Percentiles rank a stretch among this genome's conserved stretches.
phyloP scores from a whole-genome alignment of 2,797 vertebrate species.

The Pristis pectinata region DNA sequence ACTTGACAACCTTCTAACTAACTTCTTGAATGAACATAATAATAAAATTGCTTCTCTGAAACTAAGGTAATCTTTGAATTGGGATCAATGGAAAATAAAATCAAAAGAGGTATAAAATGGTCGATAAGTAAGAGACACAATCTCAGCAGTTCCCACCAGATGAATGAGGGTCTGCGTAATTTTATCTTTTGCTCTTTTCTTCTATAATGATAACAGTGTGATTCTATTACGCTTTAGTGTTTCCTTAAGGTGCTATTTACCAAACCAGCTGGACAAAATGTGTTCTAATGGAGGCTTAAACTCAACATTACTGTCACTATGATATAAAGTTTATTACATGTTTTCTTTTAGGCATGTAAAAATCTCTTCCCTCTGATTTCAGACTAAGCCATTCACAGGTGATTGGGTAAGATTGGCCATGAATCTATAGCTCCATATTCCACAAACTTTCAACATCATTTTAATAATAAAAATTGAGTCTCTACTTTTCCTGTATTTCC shows the following conservation, averaged over 20 bases:
- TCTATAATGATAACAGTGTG: neutral
- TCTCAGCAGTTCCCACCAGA: neutral
- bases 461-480: neutral
- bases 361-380: neutral
- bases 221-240: neutral
- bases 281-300: neutral
- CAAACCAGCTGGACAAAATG: slow-evolving; percentile 14
- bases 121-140: neutral
- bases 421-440: neutral
- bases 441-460: neutral
- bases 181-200: neutral
- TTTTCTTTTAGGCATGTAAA: neutral
- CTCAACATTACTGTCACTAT: neutral
- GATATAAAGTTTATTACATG: neutral
- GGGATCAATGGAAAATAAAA: neutral
- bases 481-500: neutral
- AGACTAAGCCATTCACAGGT: neutral
- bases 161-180: neutral
- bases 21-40: neutral
- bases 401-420: neutral
- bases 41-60: neutral
- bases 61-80: neutral
- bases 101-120: neutral
- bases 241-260: neutral
- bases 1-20: neutral